Conservation (phyloP, 2,797 vertebrate species). For the Xenops minutus region DNA sequence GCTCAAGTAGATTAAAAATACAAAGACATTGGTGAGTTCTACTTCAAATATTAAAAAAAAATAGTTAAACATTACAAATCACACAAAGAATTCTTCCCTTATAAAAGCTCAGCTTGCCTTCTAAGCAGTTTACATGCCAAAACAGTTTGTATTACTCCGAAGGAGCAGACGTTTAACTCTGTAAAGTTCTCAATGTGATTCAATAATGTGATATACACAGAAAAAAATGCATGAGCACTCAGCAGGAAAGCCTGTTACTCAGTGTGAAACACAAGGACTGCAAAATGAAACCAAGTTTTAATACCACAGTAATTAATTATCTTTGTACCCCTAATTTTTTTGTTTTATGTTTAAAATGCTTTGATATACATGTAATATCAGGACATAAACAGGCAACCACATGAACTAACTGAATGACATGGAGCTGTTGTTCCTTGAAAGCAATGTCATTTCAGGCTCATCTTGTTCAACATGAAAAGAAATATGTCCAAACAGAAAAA, state of each 20-base stretch:
- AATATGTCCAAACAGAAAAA: background rate
- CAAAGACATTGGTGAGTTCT: background rate
- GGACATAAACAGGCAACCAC: background rate
- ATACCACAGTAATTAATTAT: background rate
- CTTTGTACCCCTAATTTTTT: background rate
- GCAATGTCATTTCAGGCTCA: background rate
- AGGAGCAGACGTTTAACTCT: background rate
- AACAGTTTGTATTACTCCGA: background rate
- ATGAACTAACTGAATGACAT: background rate
- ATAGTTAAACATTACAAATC: background rate
- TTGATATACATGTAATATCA: background rate
- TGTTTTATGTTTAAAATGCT: constrained; percentile 2
- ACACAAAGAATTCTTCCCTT: background rate
- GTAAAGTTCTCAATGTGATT: constrained; percentile 2
- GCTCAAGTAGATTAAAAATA: background rate
- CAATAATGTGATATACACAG: constrained; percentile 16
- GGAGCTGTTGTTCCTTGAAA: background rate
- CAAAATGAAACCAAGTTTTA: background rate
- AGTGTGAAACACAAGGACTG: background rate
- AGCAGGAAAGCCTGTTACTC: constrained; percentile 17
- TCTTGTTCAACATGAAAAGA: background rate
- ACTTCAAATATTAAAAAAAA: background rate
- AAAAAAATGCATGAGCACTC: background rate
- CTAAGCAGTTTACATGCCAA: background rate
- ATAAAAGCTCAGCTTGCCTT: background rate